Percentiles rank a stretch among this genome's conserved stretches.
These are phyloP conservation scores for Rhodophaea formosa DNA, from an alignment of 2,888 invertebrate genomes.

Conservation along the genomic window DNA sequence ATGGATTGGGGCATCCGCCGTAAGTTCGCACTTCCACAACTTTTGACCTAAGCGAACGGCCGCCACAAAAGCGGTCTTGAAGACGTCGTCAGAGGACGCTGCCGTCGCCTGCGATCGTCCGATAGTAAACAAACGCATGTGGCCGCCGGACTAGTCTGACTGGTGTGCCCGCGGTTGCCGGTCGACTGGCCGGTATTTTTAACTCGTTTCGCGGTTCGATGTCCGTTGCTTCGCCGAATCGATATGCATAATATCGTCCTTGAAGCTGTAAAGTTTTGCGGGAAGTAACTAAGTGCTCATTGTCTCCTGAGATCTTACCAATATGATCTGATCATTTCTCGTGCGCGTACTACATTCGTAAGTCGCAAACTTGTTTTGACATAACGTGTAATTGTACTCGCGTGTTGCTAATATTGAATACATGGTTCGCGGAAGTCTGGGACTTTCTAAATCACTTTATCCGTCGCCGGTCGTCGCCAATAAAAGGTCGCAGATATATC, in stretches of 20 bases:
- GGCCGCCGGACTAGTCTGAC: constrained; percentile 68
- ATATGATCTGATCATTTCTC: constrained; percentile 41
- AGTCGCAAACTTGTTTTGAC: constrained; percentile 62
- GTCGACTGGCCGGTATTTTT: constrained; percentile 76
- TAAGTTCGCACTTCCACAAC: constrained; percentile 61
- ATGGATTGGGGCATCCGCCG: constrained; percentile 81
- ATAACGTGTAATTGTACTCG: constrained; percentile 24
- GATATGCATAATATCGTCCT: constrained; percentile 76
- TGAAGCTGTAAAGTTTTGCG: constrained; percentile 59
- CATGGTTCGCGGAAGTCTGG: constrained; percentile 38
- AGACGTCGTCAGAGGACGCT: constrained; percentile 30
- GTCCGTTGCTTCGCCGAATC: constrained; percentile 75
- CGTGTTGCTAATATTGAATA: constrained; percentile 21
- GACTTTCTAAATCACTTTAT: constrained; percentile 55
- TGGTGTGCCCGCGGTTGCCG: constrained; percentile 77
- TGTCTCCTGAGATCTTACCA: constrained; percentile 34
- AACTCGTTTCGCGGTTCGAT: constrained; percentile 79
- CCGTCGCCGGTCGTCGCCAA: constrained; percentile 33
- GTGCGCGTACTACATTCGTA: constrained; percentile 49
- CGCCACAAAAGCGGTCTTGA: constrained; percentile 28
- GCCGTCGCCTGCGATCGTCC: constrained; percentile 37
- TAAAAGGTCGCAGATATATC: constrained; percentile 42
- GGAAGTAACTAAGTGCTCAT: constrained; percentile 51
- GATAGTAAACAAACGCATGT: constrained; percentile 81
- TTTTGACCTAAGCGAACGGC: constrained; percentile 30